phyloP scores from a whole-genome alignment of 1,140 invertebrate species.

The Scaptomyza hsui region DNA sequence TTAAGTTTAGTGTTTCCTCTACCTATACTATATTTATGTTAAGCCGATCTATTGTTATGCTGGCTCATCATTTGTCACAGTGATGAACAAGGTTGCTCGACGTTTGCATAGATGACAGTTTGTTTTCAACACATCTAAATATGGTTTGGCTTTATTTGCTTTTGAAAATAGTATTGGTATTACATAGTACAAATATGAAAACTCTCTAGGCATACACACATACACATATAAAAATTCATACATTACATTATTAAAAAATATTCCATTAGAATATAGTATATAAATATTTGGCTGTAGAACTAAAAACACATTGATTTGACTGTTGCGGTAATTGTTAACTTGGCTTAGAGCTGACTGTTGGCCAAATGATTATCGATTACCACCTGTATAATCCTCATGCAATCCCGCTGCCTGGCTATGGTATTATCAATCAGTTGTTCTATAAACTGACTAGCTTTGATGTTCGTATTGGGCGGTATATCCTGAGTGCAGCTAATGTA shows the following conservation, averaged over 20 bases:
- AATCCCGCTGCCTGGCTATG: conserved; percentile 73
- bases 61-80: conserved; percentile 66
- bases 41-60: conserved; percentile 70
- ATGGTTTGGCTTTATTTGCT: conserved; percentile 53
- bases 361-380: conserved; percentile 76
- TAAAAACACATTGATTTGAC: conserved; percentile 22
- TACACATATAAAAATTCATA: conserved; percentile 46
- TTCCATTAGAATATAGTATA: conserved; percentile 18
- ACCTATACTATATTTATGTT: conserved; percentile 18
- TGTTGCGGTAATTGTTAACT: background rate
- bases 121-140: conserved; percentile 42
- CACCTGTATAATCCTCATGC: conserved; percentile 73
- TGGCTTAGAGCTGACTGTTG: conserved; percentile 65
- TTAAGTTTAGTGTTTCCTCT: conserved; percentile 15
- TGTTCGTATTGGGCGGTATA: conserved; percentile 76
- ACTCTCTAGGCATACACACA: conserved; percentile 41
- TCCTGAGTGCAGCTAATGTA: conserved; percentile 82
- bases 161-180: conserved; percentile 25
- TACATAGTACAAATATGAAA: conserved; percentile 31
- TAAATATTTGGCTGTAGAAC: conserved; percentile 26
- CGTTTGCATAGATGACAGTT: conserved; percentile 26
- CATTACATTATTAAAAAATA: conserved; percentile 36
- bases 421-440: conserved; percentile 79
- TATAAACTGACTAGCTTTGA: conserved; percentile 75
- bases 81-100: conserved; percentile 54